Base-by-base conservation (phyloP, 2,888 invertebrate genomes). In the Campoletis raptor region DNA sequence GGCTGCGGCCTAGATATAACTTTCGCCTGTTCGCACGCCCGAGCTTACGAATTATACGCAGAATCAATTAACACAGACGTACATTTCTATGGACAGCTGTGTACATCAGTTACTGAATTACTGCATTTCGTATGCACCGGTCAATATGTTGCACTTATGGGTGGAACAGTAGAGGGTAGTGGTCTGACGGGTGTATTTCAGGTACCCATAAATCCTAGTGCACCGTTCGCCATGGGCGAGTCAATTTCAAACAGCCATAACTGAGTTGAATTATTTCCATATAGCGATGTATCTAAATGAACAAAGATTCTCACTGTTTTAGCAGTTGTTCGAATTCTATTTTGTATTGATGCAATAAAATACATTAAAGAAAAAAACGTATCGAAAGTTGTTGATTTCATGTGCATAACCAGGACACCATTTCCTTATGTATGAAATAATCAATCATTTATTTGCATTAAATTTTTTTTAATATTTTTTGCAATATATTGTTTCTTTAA, bases 21-120 rank as follows among this genome's bases (percentile, higher is more conserved):
- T 5, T 61, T 36, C 0, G n/a, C 21, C 0, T 91, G 91, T 67
- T 86, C 89, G 0, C 90, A 91, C 37, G n/a, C n/a, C 0, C 88
- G 90, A n/a, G 85, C 91, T 7, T 89, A 85, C 64, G 4, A 79
- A 7, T 66, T 84, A 8, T 91, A 86, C 57, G 89, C 90, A 0
- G 91, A 90, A 52, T 85, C 90, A 0, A 69, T 91, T 37, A 12
- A 40, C 7, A n/a, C 80, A 40, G 8, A 15, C 15, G 15, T 15
- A 2, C n/a, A 10, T 36, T 21, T 15, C 42, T 37, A 0, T 15
- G 18, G 36, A 6, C 30, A 2, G 15, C 0, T 54, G 24, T 70
- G 37, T 36, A 9, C 18, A 10, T 18, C 21, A 8, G 3, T 15
- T 21, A n/a, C 0, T 10, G 37, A 21, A 24, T 21, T 24, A 3